Evolutionary conservation across 2,888 invertebrate species (phyloP).

Genomic region (Nemapogon koenigi): DNA sequence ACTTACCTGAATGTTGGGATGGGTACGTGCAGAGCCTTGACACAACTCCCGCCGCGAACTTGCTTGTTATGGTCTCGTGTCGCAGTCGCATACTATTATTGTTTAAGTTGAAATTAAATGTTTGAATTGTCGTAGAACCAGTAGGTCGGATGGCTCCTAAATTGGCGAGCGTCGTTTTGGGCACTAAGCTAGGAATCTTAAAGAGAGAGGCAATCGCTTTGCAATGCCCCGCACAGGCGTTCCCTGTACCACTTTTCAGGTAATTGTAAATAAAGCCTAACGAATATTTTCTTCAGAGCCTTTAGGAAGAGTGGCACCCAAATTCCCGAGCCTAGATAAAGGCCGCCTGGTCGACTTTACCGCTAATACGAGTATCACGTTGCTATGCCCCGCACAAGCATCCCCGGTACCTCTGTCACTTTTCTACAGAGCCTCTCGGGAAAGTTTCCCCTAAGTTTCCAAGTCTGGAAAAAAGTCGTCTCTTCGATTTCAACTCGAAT

Average conservation of each 20-base stretch:
- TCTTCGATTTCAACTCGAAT: slow-evolving; percentile 41
- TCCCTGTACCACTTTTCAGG: slow-evolving; percentile 70
- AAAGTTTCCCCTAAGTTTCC: slow-evolving; percentile 73
- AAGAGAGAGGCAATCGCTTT: slow-evolving; percentile 54
- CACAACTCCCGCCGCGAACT: slow-evolving; percentile 68
- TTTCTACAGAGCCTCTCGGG: slow-evolving; percentile 69
- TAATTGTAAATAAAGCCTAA: slow-evolving; percentile 43
- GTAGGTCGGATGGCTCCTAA: slow-evolving; percentile 73
- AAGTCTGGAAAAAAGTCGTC: slow-evolving; percentile 46
- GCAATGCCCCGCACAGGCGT: slow-evolving; percentile 72
- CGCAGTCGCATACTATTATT: not conserved
- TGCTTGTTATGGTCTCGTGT: slow-evolving; percentile 23
- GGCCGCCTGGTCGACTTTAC: slow-evolving; percentile 30
- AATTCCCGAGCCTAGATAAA: slow-evolving; percentile 55
- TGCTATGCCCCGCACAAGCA: slow-evolving; percentile 78
- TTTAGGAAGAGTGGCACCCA: slow-evolving; percentile 67
- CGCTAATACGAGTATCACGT: slow-evolving; percentile 47
- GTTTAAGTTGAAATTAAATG: not conserved
- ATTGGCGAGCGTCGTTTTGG: slow-evolving; percentile 68
- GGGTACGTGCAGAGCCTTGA: slow-evolving; percentile 83
- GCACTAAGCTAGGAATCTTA: slow-evolving; percentile 63
- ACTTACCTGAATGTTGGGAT: slow-evolving; percentile 98
- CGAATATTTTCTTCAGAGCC: slow-evolving; percentile 54
- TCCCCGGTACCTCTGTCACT: slow-evolving; percentile 46
- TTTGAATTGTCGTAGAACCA: slow-evolving; percentile 58